These are phyloP conservation scores for Gobionotothen gibberifrons DNA, from an alignment of 2,797 vertebrate species.

Conservation along the genomic window DNA sequence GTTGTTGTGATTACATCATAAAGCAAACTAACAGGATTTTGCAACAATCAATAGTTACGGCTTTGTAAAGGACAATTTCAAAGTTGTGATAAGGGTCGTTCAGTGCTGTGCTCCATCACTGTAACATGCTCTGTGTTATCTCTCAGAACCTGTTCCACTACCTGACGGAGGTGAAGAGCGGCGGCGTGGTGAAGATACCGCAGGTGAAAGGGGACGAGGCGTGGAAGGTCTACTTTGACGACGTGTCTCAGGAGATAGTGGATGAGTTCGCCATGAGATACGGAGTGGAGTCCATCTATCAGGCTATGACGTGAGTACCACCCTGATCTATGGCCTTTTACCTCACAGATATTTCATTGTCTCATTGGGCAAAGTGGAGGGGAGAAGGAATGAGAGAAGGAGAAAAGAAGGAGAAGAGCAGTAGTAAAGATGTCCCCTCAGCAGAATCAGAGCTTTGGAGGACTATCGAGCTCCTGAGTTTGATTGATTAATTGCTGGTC, in stretches of 20 bases:
- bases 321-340: conserved; percentile 78
- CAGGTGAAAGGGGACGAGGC: conserved; percentile 96
- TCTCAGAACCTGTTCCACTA: conserved; percentile 95
- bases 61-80: background rate
- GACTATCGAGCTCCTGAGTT: conserved; percentile 59
- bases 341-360: conserved; percentile 72
- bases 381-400: conserved; percentile 54
- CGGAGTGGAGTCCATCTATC: conserved; percentile 98
- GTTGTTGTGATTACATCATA: background rate
- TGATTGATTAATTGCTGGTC: conserved; percentile 73
- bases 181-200: conserved; percentile 93
- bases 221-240: conserved; percentile 98
- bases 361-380: conserved; percentile 64
- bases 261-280: conserved; percentile 99
- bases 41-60: background rate
- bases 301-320: conserved; percentile 98
- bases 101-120: conserved; percentile 34
- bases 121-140: conserved; percentile 42
- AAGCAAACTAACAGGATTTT: background rate
- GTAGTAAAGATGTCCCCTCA: conserved; percentile 76
- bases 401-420: conserved; percentile 45
- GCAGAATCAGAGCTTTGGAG: conserved; percentile 67
- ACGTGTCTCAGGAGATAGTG: conserved; percentile 95
- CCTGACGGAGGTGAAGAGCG: conserved; percentile 92
- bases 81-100: conserved; percentile 14